These are phyloP conservation scores for Pogoniulus pusillus DNA, from an alignment of 2,797 vertebrate species.

Conservation along the genomic window DNA sequence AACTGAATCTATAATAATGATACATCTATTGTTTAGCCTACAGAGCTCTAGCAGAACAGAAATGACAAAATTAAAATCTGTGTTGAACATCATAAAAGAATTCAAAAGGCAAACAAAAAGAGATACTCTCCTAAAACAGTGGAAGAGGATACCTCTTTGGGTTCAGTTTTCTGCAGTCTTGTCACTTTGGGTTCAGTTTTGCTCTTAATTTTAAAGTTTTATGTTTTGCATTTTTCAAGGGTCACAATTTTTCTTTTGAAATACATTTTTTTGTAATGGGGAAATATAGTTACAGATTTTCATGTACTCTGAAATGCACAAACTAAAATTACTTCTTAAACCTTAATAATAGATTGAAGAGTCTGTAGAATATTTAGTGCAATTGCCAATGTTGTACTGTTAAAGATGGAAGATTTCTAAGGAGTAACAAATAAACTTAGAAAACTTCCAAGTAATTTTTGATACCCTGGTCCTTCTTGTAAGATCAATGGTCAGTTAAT, in stretches of 20 bases:
- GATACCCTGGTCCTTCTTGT: background rate
- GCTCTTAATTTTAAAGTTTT: background rate
- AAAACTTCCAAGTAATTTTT: background rate
- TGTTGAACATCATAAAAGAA: background rate
- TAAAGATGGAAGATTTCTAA: background rate
- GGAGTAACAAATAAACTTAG: background rate
- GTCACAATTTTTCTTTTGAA: background rate
- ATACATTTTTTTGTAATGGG: background rate
- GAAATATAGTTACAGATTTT: background rate
- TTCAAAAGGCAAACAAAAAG: background rate
- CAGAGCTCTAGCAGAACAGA: background rate
- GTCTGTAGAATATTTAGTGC: background rate
- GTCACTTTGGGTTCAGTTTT: background rate
- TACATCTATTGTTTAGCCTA: conserved; percentile 1
- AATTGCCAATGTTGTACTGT: background rate
- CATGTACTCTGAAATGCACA: background rate
- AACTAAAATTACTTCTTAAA: background rate
- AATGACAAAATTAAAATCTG: background rate
- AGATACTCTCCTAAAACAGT: fast-evolving
- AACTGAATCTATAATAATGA: conserved; percentile 17
- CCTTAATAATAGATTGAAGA: background rate
- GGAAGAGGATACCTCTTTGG: background rate
- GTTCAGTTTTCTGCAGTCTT: background rate
- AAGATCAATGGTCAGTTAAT: background rate
- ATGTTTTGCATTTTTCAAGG: background rate